Evolutionary conservation across 2,797 vertebrate genomes (phyloP).

Genomic region (Euthynnus affinis): DNA sequence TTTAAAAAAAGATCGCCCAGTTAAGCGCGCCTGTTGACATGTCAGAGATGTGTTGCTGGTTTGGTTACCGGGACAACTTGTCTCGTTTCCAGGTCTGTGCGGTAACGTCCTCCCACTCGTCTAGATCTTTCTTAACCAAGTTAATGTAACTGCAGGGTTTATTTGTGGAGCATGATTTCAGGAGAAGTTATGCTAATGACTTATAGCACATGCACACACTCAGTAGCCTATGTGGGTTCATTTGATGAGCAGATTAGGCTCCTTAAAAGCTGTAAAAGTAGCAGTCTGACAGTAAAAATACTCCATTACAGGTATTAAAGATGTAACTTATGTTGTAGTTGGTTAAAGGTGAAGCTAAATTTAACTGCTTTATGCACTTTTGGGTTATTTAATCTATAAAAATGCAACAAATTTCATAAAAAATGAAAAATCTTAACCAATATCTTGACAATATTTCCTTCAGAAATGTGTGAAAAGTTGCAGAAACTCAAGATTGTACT

Average conservation of each 20-base stretch:
- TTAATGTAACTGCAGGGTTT: neutral
- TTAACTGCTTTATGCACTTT: too few relatives aligned
- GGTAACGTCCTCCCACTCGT: constrained; percentile 1
- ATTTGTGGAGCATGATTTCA: constrained; percentile 17
- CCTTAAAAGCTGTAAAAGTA: too few relatives aligned
- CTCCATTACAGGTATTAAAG: too few relatives aligned
- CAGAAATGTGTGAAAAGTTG: neutral
- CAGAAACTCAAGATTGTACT: neutral
- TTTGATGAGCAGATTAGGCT: too few relatives aligned
- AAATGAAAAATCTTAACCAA: too few relatives aligned
- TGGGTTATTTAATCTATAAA: neutral
- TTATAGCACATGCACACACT: neutral
- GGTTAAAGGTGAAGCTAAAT: too few relatives aligned
- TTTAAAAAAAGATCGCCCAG: constrained; percentile 1
- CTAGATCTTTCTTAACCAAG: constrained; percentile 11
- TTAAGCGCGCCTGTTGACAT: neutral
- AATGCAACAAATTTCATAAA: neutral
- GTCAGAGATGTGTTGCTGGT: constrained; percentile 25
- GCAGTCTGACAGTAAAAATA: too few relatives aligned
- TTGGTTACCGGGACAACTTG: constrained; percentile 1
- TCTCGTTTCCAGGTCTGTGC: constrained; percentile 21
- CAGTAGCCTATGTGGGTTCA: too few relatives aligned
- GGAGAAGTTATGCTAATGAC: constrained; percentile 5
- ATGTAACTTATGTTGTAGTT: too few relatives aligned
- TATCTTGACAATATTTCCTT: too few relatives aligned